phyloP scores from a whole-genome alignment of 2,113 vertebrate genomes.

The Pontoporia blainvillei region DNA sequence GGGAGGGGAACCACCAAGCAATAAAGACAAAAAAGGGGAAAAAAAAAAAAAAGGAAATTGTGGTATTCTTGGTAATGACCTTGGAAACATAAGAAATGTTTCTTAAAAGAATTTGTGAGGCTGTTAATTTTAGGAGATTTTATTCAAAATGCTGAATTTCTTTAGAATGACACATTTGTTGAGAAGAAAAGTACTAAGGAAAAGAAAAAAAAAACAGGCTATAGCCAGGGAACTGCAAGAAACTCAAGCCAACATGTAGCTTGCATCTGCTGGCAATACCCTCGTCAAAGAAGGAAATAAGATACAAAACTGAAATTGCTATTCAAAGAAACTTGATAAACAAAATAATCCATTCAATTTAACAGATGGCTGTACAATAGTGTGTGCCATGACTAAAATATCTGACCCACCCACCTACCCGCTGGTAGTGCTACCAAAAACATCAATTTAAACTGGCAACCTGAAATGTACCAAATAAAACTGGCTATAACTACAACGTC shows the following conservation, averaged over 20 bases:
- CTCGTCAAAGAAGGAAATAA: conserved; percentile 71
- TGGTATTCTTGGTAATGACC: conserved; percentile 37
- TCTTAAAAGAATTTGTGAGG: conserved; percentile 43
- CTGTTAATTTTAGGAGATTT: conserved; percentile 59
- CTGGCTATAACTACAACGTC: conserved; percentile 16
- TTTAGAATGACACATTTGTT: conserved; percentile 59
- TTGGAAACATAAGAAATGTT: conserved; percentile 43
- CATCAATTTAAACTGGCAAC: conserved; percentile 67
- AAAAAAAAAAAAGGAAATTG: background rate
- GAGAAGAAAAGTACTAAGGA: conserved; percentile 50
- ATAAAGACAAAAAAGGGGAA: background rate
- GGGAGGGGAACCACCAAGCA: background rate
- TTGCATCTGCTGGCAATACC: conserved; percentile 69
- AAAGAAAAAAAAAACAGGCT: conserved; percentile 37
- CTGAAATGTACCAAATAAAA: conserved; percentile 55
- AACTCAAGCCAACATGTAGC: conserved; percentile 67
- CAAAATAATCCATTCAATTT: conserved; percentile 75
- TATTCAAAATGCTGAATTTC: conserved; percentile 50
- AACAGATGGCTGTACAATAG: conserved; percentile 75
- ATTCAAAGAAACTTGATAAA: conserved; percentile 73
- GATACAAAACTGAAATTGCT: conserved; percentile 76
- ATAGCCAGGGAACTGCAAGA: conserved; percentile 61
- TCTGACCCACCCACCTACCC: conserved; percentile 74
- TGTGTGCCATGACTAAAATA: conserved; percentile 66
- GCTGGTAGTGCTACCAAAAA: conserved; percentile 54